Conservation (phyloP, 2,888 invertebrate genomes). For the Ophioninae sp. region DNA sequence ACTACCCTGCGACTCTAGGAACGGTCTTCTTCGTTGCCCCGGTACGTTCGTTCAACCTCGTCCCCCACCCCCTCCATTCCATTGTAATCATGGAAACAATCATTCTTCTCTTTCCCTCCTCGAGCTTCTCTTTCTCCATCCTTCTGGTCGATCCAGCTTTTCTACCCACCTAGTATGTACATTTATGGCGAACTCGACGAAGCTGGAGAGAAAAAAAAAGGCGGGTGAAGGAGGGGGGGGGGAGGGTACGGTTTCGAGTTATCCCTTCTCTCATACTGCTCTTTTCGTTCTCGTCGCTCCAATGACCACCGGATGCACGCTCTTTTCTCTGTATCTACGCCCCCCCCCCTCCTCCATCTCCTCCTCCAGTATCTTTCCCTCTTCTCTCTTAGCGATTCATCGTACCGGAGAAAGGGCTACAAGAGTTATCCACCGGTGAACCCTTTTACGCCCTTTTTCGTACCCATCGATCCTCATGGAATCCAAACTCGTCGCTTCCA, state of each 20-base stretch:
- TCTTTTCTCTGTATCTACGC: conserved; percentile 8
- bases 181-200: conserved; percentile 5
- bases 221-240: conserved; percentile 27
- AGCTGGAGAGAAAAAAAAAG: conserved; percentile 24
- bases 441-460: conserved; percentile 8
- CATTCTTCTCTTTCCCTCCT: conserved; percentile 77
- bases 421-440: not conserved
- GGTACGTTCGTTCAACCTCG: conserved; percentile 47
- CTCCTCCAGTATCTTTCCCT: conserved; percentile 36
- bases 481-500: conserved; percentile 48
- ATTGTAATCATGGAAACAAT: conserved; percentile 80
- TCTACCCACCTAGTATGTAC: conserved; percentile 35
- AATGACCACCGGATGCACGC: conserved; percentile 43
- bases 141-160: conserved; percentile 42
- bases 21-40: no score
- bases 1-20: no score
- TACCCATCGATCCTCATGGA: conserved; percentile 33
- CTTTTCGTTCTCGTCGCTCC: conserved; percentile 58
- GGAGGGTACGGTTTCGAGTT: conserved; percentile 12
- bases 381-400: conserved; percentile 14
- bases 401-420: conserved; percentile 19
- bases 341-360: not conserved
- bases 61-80: conserved; percentile 68
- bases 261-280: conserved; percentile 46
- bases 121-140: conserved; percentile 60